Base-by-base conservation (phyloP, 2,113 vertebrate genomes). In the Tachycineta bicolor region DNA sequence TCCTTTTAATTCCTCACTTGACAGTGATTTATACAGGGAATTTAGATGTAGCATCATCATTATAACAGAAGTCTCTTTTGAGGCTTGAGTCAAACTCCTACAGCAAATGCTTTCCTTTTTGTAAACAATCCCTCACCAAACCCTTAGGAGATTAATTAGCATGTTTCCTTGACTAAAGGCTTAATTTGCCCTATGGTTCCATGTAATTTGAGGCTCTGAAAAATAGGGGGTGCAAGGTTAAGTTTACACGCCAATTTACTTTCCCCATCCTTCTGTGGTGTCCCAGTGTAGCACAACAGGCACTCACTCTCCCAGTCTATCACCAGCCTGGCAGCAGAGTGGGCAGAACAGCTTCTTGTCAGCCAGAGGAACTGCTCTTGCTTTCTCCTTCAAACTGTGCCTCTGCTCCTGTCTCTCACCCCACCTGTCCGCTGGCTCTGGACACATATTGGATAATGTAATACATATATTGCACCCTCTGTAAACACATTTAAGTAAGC, bases 101-200 rank as follows among this genome's bases (percentile, higher is more conserved):
- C n/a, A 76, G 76, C 80, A 89, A 74, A 75, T 81, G 76, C 60
- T 90, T 94, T 95, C 34, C 43, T 92, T 92, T 87, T 83, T 53
- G 70, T 91, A 95, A 97, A 96, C 94, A 94, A 78, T 73, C 52
- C 20, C 37, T 93, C 43, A 50, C 34, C 43, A 87, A 93, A 83
- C 83, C 83, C 91, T 92, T 89, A 91, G 91, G 94, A 84, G 69
- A 87, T 52, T 92, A 94, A 95, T 94, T 95, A 92, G 41, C 31
- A 5, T 64, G 41, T 93, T 95, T 92, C 64, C 86, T 89, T 90
- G 49, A 86, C 76, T 67, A 70, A 90, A 81, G 87, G 60, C 87
- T 71, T 92, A 83, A 89, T 96, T 94, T 91, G 44, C 64, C 52
- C 60, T 81, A 70, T 53, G 86, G 76, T 92, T 95, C 75, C 29